These are phyloP conservation scores for Poeciliopsis turneri DNA, from an alignment of 2,797 vertebrate genomes.

Conservation along the genomic window DNA sequence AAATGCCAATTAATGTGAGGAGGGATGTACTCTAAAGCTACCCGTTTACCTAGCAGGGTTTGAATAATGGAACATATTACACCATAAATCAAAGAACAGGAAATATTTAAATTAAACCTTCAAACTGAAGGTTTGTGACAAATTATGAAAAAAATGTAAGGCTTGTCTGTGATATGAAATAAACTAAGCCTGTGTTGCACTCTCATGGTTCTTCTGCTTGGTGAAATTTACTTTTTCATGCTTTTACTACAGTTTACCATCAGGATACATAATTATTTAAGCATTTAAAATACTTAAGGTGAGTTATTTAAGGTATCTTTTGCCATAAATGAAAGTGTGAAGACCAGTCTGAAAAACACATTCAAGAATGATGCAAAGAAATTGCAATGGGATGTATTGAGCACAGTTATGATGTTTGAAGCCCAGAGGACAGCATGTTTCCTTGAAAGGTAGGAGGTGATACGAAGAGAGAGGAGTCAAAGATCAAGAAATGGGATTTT, in stretches of 20 bases:
- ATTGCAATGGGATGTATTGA: slow-evolving; percentile 64
- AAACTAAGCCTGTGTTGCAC: not conserved
- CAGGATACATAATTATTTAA: not conserved
- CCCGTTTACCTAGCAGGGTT: not conserved
- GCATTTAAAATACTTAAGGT: not conserved
- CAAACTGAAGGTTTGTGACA: not conserved
- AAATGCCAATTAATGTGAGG: not conserved
- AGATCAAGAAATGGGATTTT: slow-evolving; percentile 29
- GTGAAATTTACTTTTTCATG: not conserved
- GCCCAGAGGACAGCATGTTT: slow-evolving; percentile 65
- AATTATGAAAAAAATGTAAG: not conserved
- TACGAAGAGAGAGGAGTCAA: slow-evolving; percentile 13
- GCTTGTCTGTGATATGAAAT: not conserved
- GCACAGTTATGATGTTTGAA: slow-evolving; percentile 81
- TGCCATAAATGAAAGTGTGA: not conserved
- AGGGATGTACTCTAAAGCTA: not conserved
- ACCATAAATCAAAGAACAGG: not conserved
- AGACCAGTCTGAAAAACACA: slow-evolving; percentile 15
- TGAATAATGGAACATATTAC: not conserved
- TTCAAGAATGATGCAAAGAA: slow-evolving; percentile 21
- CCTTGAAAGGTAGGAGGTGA: slow-evolving; percentile 36
- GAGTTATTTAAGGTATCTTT: not conserved
- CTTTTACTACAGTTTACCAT: not conserved
- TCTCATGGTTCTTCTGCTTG: not conserved
- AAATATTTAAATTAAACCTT: not conserved